Base-by-base conservation (phyloP, 2,888 invertebrate species). In the Drosophila atroscutellata region DNA sequence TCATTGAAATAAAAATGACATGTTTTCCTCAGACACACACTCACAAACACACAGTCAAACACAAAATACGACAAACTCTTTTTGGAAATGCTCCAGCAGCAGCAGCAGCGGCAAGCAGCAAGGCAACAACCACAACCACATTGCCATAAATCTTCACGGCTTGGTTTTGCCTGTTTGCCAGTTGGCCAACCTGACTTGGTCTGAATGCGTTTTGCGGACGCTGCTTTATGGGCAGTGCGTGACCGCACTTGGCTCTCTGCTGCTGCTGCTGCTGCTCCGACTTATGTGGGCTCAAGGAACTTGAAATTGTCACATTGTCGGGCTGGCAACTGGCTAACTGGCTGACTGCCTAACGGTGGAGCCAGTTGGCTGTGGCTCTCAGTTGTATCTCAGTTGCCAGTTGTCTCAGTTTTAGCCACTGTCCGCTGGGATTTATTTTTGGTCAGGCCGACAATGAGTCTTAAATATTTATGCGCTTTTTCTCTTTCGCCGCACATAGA, bases 1-100 rank as follows among this genome's bases (percentile, higher is more conserved):
- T 75, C 88, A 90, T 80, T 80, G 82, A 86, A 83, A 89, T 81
- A 90, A 90, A 86, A 86, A 86, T 90, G 90, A 86, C 86, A 90
- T 86, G 85, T 86, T 86, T 90, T 86, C 84, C 90, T 90, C 91
- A 36, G 18, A 26, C 36, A 54, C 18, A 36, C 18, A 32, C n/a
- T n/a, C n/a, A n/a, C n/a, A n/a, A n/a, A n/a, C n/a, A n/a, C n/a
- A n/a, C n/a, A n/a, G n/a, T n/a, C 90, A 89, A 89, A 36, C 26
- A 36, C 15, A 32, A 78, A 83, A 83, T 81, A 78, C 79, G 62
- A 77, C 42, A 81, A 86, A 82, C 89, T 83, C 80, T 89, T 86
- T 86, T 86, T 86, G 87, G 86, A 75, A 57, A 72, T 80, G 75
- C 75, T 57, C 62, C 78, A 71, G 67, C 73, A 57, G 11, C 28